Conservation (phyloP, 2,797 vertebrate genomes). For the Urosaurus nigricauda region DNA sequence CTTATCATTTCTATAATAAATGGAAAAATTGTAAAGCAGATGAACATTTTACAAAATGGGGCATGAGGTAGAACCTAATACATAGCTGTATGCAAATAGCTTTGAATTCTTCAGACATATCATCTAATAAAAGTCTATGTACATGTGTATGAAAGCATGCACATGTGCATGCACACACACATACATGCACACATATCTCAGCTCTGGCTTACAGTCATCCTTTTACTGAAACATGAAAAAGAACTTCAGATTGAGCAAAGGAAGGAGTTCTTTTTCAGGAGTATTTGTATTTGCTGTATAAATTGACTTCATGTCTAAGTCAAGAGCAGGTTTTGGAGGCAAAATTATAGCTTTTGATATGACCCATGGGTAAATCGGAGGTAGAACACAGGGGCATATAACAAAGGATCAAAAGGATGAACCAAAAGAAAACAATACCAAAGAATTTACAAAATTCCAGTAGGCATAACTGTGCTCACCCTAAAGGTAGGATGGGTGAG, state of each 20-base stretch:
- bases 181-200: accelerated
- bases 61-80: slow-evolving; percentile 14
- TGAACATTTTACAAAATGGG: not conserved
- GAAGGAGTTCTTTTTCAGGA: accelerated
- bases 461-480: too few species aligned
- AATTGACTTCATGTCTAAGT: too few species aligned
- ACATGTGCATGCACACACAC: accelerated
- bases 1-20: not conserved
- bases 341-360: too few species aligned
- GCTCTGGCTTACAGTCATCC: slow-evolving; percentile 7
- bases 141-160: not conserved
- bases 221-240: slow-evolving; percentile 16
- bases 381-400: too few species aligned
- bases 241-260: accelerated
- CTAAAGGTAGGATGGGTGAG: too few species aligned
- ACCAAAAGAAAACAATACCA: too few species aligned
- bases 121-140: not conserved
- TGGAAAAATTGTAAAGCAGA: not conserved
- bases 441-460: too few species aligned
- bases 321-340: too few species aligned
- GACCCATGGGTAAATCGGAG: too few species aligned
- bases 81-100: not conserved
- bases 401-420: too few species aligned
- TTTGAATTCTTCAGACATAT: accelerated
- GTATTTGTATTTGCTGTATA: accelerated